These are phyloP conservation scores for Platycheirus albimanus DNA, from an alignment of 2,888 invertebrate species.

Conservation along the genomic window DNA sequence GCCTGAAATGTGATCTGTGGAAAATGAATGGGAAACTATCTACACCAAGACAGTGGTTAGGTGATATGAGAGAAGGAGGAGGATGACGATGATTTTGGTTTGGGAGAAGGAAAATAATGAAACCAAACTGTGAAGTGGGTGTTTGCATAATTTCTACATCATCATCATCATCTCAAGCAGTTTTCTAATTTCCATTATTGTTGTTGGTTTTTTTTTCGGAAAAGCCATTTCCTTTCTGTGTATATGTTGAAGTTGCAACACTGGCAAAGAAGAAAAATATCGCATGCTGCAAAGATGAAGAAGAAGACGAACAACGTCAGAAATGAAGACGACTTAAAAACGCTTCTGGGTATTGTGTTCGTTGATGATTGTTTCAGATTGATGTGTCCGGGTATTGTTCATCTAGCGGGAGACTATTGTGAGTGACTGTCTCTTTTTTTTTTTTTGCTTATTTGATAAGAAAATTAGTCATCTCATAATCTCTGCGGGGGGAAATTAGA, in stretches of 20 bases:
- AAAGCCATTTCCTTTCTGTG: constrained; percentile 51
- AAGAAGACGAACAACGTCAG: constrained; percentile 17
- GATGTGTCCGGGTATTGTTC: constrained; percentile 69
- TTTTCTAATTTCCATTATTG: constrained; percentile 58
- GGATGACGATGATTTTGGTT: too few relatives aligned
- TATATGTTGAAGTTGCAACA: constrained; percentile 37
- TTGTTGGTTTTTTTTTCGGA: constrained; percentile 11
- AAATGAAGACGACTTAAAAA: constrained; percentile 50
- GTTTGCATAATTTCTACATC: constrained; percentile 69
- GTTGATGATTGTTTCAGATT: constrained; percentile 50
- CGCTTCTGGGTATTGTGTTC: constrained; percentile 64
- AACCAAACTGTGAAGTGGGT: constrained; percentile 44
- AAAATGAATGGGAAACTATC: constrained; percentile 54
- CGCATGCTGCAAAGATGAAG: constrained; percentile 10
- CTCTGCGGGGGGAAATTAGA: not conserved
- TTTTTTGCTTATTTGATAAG: constrained; percentile 55
- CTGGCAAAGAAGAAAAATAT: constrained; percentile 22
- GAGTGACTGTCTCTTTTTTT: constrained; percentile 28
- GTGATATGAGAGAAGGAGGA: constrained; percentile 31
- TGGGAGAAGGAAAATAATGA: too few relatives aligned
- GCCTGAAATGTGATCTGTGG: constrained; percentile 69
- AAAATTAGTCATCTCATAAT: constrained; percentile 55
- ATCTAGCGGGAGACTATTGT: not conserved
- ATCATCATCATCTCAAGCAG: constrained; percentile 35
- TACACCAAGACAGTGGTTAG: constrained; percentile 2